These are phyloP conservation scores for Actinia tenebrosa DNA, from an alignment of 64 coral and sea anemone genomes.

Conservation along the genomic window DNA sequence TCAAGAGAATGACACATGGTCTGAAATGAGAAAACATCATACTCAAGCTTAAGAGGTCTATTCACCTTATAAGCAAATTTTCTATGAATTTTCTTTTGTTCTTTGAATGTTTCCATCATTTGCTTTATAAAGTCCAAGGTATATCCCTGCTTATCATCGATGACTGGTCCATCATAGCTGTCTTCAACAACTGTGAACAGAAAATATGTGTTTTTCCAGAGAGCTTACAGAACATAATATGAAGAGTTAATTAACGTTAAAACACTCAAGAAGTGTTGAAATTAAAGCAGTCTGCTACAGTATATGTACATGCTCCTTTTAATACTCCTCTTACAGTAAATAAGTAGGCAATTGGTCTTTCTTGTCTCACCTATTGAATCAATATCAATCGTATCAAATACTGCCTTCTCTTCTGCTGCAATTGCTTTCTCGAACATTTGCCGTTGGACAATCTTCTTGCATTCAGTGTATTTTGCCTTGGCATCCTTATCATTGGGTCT, in stretches of 20 bases:
- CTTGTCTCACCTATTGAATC: slow-evolving; percentile 68
- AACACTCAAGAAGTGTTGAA: no score
- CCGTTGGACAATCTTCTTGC: slow-evolving; percentile 93
- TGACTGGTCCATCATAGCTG: slow-evolving; percentile 78
- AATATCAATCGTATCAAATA: slow-evolving; percentile 75
- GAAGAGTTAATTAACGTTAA: no score
- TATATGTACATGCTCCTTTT: no score
- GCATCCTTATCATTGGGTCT: slow-evolving; percentile 97
- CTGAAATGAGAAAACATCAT: no score
- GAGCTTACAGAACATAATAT: no score
- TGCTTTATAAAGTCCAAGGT: slow-evolving; percentile 79
- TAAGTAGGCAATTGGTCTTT: no score
- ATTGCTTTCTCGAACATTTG: slow-evolving; percentile 91
- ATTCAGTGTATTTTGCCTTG: slow-evolving; percentile 74
- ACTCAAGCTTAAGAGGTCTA: no score
- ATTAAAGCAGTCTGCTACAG: no score
- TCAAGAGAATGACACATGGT: no score
- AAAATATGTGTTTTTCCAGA: neutral
- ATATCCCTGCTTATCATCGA: slow-evolving; percentile 65
- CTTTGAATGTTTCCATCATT: slow-evolving; percentile 79
- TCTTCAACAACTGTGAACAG: slow-evolving; percentile 70
- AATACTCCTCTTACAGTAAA: no score
- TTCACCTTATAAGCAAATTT: slow-evolving; percentile 96
- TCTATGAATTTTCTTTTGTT: slow-evolving; percentile 95
- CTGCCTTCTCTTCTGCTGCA: slow-evolving; percentile 76